These are phyloP conservation scores for Cenopis cana DNA, from an alignment of 2,888 invertebrate genomes.

Conservation along the genomic window DNA sequence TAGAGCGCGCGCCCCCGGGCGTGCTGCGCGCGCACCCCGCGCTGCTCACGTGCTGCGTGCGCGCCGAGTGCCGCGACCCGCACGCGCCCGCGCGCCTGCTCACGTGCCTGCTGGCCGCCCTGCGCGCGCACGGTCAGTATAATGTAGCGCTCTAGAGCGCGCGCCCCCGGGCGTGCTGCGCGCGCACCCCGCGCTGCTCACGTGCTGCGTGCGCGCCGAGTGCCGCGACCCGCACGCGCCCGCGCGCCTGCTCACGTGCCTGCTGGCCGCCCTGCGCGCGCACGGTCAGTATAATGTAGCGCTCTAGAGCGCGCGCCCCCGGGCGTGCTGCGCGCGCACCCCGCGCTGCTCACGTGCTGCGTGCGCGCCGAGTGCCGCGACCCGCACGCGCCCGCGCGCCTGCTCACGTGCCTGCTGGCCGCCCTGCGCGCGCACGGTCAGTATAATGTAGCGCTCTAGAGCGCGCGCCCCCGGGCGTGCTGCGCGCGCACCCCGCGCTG, in stretches of 20 bases:
- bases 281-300: not conserved
- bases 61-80: slow-evolving; percentile 83
- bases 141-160: too few species aligned
- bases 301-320: too few species aligned
- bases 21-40: slow-evolving; percentile 86
- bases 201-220: slow-evolving; percentile 95
- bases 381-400: slow-evolving; percentile 30
- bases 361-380: slow-evolving; percentile 88
- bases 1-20: too few species aligned
- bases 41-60: slow-evolving; percentile 94
- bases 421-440: slow-evolving; percentile 6
- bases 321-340: not conserved
- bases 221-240: slow-evolving; percentile 29
- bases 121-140: not conserved
- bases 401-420: slow-evolving; percentile 14
- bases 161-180: not conserved
- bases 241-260: slow-evolving; percentile 22
- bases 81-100: slow-evolving; percentile 25
- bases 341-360: slow-evolving; percentile 83
- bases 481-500: not conserved
- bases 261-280: slow-evolving; percentile 15
- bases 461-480: not conserved
- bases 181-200: slow-evolving; percentile 91
- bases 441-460: not conserved
- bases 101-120: slow-evolving; percentile 22